Evolutionary conservation across 92 coral and sea anemone species (phyloP).

Genomic region (Phenganax marumi): DNA sequence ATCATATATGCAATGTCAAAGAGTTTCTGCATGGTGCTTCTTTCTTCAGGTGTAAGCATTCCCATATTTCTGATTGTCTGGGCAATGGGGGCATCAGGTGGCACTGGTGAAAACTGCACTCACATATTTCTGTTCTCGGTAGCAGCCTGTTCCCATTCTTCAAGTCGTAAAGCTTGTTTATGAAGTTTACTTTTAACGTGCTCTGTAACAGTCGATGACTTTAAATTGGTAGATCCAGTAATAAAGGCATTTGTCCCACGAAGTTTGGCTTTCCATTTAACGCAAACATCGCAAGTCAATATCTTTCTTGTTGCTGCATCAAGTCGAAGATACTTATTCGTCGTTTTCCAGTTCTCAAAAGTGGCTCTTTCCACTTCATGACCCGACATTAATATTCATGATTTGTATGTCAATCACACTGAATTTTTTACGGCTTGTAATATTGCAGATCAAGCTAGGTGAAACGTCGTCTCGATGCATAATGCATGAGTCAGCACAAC

Average conservation of each 20-base stretch:
- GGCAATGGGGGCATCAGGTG: slow-evolving; percentile 58
- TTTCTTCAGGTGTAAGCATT: slow-evolving; percentile 53
- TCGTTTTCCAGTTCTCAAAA: slow-evolving; percentile 5
- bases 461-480: not conserved
- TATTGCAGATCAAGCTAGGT: not conserved
- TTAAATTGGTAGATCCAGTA: slow-evolving; percentile 54
- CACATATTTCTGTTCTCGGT: slow-evolving; percentile 61
- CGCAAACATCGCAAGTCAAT: slow-evolving; percentile 36
- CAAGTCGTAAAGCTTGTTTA: slow-evolving; percentile 54
- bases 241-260: slow-evolving; percentile 56
- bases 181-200: slow-evolving; percentile 59
- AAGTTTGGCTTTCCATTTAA: slow-evolving; percentile 51
- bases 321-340: slow-evolving; percentile 19
- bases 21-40: slow-evolving; percentile 53
- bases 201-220: slow-evolving; percentile 55
- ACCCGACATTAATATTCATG: slow-evolving; percentile 26
- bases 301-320: slow-evolving; percentile 37
- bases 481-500: not conserved
- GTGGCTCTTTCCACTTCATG: slow-evolving; percentile 38
- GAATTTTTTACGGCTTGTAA: not conserved
- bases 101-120: slow-evolving; percentile 44
- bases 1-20: slow-evolving; percentile 59
- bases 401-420: slow-evolving; percentile 1
- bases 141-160: slow-evolving; percentile 60
- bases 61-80: slow-evolving; percentile 55